Evolutionary conservation across 1,140 invertebrate genomes (phyloP), one percentile per base, ranked within the genome.

Genomic region (Gryllus bimaculatus): DNA sequence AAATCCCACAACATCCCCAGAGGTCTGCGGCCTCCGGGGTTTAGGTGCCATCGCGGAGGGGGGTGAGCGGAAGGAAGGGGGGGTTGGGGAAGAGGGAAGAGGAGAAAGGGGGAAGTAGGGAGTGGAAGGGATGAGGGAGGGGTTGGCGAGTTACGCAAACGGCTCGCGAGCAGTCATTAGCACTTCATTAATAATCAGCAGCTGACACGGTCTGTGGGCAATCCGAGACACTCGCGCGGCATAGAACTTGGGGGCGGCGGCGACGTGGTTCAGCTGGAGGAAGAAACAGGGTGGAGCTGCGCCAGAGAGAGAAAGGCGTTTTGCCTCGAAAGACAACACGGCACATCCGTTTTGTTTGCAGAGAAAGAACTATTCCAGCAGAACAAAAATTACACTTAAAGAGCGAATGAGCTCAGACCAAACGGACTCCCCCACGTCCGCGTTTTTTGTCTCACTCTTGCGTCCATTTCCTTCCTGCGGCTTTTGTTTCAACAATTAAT

Each of bases 141-240:
- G 26, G 26, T 39, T 39, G 26, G 26, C 5, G 26, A 39, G 26
- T 39, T 39, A 39, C 54, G 18, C 18, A 66, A 18, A 10, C 18
- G 10, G 54, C 10, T 66, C 54, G 54, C 54, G 18, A 66, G 54
- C 18, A 66, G 54, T 66, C 54, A 66, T 66, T 66, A 66, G 54
- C 54, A 66, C 54, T 66, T 66, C 54, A 66, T 66, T 66, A 66
- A 66, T 66, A 66, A 66, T 18, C 54, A 66, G 54, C 54, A 66
- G 54, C 18, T 66, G 54, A 66, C 54, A 18, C 10, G 54, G 54
- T 0, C 18, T 10, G 54, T 10, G 18, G 54, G 54, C 54, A 66
- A 66, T 66, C 54, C 54, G 18, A 66, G 54, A 66, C 54, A 66
- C 54, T 66, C 54, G 54, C 54, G 54, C 10, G 18, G 10, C 7